Evolutionary conservation across 2,888 invertebrate genomes (phyloP).

Genomic region (Pseudococcus longispinus): DNA sequence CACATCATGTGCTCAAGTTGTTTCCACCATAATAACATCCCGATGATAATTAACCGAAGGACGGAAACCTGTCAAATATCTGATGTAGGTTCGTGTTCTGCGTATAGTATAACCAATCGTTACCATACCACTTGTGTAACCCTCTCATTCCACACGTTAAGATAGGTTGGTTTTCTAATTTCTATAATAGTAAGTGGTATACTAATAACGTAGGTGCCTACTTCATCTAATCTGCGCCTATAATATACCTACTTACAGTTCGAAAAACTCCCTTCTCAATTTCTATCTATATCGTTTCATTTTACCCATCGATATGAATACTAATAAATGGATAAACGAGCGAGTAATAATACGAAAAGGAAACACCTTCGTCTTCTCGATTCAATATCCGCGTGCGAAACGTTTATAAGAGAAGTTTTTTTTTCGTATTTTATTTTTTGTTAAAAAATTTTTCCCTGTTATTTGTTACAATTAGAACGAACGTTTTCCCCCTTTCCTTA

Average conservation of each 20-base stretch:
- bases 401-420: background rate
- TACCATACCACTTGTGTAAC: background rate
- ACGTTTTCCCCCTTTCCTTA: conserved; percentile 44
- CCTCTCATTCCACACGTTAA: background rate
- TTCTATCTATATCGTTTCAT: background rate
- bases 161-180: conserved; percentile 5
- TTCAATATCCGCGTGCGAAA: background rate
- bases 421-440: background rate
- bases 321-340: conserved; percentile 37
- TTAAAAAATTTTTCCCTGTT: conserved; percentile 31
- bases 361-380: conserved; percentile 33
- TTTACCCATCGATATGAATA: background rate
- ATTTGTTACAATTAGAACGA: conserved; percentile 56
- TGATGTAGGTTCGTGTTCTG: conserved; percentile 48
- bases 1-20: conserved; percentile 52
- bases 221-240: background rate
- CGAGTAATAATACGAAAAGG: conserved; percentile 17
- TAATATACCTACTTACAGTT: background rate
- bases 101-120: conserved; percentile 15
- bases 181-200: background rate
- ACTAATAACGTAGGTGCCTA: background rate
- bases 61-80: conserved; percentile 56
- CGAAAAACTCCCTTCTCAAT: background rate
- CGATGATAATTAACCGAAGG: conserved; percentile 53
- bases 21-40: conserved; percentile 49